Base-by-base conservation (phyloP, 2,113 vertebrate genomes). In the Noturus placidus region DNA sequence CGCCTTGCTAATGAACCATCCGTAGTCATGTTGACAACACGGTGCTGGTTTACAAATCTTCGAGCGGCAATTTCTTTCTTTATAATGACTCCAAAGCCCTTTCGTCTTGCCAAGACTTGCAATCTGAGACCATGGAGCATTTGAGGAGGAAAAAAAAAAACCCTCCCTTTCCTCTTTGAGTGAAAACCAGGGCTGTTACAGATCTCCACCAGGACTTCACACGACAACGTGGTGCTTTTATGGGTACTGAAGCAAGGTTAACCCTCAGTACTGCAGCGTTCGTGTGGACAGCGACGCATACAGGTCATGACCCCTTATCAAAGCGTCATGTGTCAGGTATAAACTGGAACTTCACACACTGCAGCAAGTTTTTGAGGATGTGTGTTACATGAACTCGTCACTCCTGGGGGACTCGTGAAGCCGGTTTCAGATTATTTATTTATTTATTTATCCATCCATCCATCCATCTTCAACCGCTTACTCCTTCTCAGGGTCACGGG, bases 51-150 rank as follows among this genome's bases (percentile, higher is more conserved):
- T 84, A 86, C 81, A 86, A 76, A 46, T 72, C 70, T n/a, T 67
- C 35, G 35, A 88, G 83, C 72, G 67, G 80, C 83, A 6, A 81
- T 87, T 88, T 80, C 33, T 81, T 80, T 50, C 27, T 46, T 50
- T 13, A 76, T 74, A 89, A 87, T 87, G 63, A 87, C 82, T 82
- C 79, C 56, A 30, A 79, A 89, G 61, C 85, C 59, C 54, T 84
- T 77, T 57, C 70, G 61, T 89, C 85, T 87, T 87, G 85, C 84
- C 42, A 2, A 50, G 78, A 74, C 77, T 87, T 87, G 81, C 61
- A 72, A 72, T 79, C 86, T 79, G 56, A 89, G 74, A 50, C 76
- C 81, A 59, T 80, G 25, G 2, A 59, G 65, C 56, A 15, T 59
- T 52, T 87, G 52, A 65, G 50, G 57, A 46, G 25, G 38, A 57